Evolutionary conservation across 37 sponge, comb jelly and placozoan species (phyloP), one percentile per base, ranked within the genome.

Genomic region (Geodia barretti): DNA sequence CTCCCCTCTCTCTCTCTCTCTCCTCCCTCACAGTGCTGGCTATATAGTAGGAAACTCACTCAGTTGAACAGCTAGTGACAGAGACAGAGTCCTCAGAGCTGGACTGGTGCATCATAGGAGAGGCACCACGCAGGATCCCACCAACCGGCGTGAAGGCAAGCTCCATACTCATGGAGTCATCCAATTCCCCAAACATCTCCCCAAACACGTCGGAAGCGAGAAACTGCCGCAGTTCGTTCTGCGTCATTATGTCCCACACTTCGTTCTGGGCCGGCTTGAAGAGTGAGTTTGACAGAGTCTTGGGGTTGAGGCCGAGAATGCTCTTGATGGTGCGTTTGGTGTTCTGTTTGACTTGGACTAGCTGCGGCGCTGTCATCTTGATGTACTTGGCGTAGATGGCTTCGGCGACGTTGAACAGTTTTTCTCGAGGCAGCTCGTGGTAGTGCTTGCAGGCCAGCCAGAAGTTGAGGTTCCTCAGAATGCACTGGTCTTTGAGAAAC

Each of bases 381-480:
- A 90, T 71, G 74, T 81, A 90, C 31, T 81, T 75, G n/a, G 33
- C 60, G 60, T 85, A 85, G 68, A 90, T 82, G 59, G 91, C 91
- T 25, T 81, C 47, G 19, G 83, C 83, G 21, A 86, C 66, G 23
- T 70, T 62, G 1, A 58, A 29, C 62, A 85, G 72, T 0, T 38
- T n/a, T 0, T 25, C 30, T 2, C 20, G 64, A 39, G 77, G 69
- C 2, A 71, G 42, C 35, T 78, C 37, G 4, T 64, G 60, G 47
- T 72, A 90, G 39, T 64, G 47, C 20, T 85, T 77, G 79, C 91
- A 90, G 0, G 83, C 82, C 32, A 82, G 41, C 91, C 91, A 90
- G 63, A 90, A 90, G 68, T 74, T 66, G 39, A 90, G 78, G 75
- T 90, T 90, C 36, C 86, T 35, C 1, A 76, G 70, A 41, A 81